These are phyloP conservation scores for Equus quagga DNA, from an alignment of 2,113 vertebrate genomes.

Conservation along the genomic window DNA sequence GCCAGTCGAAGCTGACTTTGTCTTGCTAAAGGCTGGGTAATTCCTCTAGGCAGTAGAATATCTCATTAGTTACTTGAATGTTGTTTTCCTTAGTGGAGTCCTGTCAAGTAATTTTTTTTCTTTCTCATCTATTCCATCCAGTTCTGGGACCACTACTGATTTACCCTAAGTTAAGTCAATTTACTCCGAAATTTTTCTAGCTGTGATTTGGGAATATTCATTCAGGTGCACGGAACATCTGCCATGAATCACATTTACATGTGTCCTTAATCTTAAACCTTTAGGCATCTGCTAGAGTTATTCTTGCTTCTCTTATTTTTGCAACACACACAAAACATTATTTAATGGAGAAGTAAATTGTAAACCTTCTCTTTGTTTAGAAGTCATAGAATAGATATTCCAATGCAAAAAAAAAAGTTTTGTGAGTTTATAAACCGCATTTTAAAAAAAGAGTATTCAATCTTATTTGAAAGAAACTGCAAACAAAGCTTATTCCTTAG, in stretches of 20 bases:
- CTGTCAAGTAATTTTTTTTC: slow-evolving; percentile 48
- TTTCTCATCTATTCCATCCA: slow-evolving; percentile 20
- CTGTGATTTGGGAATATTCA: slow-evolving; percentile 43
- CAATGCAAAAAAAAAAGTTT: neutral
- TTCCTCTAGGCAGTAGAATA: neutral
- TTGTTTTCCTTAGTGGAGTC: slow-evolving; percentile 30
- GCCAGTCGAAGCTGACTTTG: neutral
- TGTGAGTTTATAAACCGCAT: neutral
- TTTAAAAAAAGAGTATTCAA: neutral
- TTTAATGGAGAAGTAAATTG: slow-evolving; percentile 34
- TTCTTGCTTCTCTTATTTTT: slow-evolving; percentile 15
- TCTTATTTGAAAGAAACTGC: slow-evolving; percentile 47
- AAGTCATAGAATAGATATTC: neutral
- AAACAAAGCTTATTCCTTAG: slow-evolving; percentile 45
- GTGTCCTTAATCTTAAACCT: slow-evolving; percentile 32
- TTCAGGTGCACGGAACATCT: neutral
- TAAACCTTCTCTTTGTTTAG: slow-evolving; percentile 5
- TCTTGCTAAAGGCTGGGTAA: slow-evolving; percentile 34
- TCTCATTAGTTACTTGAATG: slow-evolving; percentile 31
- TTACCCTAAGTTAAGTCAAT: slow-evolving; percentile 54
- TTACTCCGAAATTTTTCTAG: slow-evolving; percentile 48
- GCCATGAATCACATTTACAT: slow-evolving; percentile 15
- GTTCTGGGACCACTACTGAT: slow-evolving; percentile 35
- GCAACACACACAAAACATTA: neutral
- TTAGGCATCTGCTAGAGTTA: neutral